These are phyloP conservation scores for Corapipo altera DNA, from an alignment of 2,113 vertebrate species.

Conservation along the genomic window DNA sequence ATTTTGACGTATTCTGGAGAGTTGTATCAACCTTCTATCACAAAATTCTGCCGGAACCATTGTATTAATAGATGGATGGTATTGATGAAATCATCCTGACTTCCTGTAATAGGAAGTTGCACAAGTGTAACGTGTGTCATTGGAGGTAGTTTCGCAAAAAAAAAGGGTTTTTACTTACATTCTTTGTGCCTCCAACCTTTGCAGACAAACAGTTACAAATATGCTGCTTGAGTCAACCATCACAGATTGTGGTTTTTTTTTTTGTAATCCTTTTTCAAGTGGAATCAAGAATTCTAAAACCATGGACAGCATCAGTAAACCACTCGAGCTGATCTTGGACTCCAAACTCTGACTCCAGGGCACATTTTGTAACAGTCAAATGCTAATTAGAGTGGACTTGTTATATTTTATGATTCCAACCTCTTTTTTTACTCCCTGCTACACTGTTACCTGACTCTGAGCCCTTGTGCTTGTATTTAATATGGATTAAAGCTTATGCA, in stretches of 20 bases:
- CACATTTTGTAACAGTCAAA: background rate
- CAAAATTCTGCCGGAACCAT: background rate
- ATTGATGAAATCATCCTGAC: background rate
- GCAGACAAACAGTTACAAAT: background rate
- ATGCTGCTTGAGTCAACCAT: background rate
- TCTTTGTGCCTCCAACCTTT: background rate
- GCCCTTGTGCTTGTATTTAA: background rate
- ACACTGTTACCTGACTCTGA: background rate
- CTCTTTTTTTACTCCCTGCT: background rate
- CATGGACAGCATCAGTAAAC: background rate
- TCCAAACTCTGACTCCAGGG: background rate
- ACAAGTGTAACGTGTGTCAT: background rate
- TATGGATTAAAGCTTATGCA: conserved; percentile 7
- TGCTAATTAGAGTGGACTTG: background rate
- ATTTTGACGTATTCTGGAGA: background rate
- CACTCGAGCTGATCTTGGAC: background rate
- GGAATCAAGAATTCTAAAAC: background rate
- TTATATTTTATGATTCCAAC: background rate
- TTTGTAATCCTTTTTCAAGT: background rate
- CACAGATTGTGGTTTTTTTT: background rate
- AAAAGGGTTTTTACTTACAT: background rate
- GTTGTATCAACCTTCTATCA: background rate
- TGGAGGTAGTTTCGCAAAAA: background rate
- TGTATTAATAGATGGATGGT: background rate
- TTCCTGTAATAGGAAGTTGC: background rate